Evolutionary conservation across 2,797 vertebrate genomes (phyloP), one percentile per base, ranked within the genome.

Genomic region (Cryptoblepharus egeriae): DNA sequence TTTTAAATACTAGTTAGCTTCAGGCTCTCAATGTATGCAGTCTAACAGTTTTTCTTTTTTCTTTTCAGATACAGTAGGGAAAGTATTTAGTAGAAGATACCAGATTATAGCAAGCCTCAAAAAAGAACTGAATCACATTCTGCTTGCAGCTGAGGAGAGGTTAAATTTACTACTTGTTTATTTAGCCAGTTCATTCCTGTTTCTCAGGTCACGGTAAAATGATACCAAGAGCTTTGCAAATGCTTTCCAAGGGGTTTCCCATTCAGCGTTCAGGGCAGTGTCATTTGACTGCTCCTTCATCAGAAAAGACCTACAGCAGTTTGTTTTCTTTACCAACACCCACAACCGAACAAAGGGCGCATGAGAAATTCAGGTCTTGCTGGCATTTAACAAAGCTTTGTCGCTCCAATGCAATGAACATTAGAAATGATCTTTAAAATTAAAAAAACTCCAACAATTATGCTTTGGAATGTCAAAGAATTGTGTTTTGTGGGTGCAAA

Each of bases 241-340:
- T 87, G 87, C 93, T 95, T 93, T 95, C 95, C 92, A 93, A 87
- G 90, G 92, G 80, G 75, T 90, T 95, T 95, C 89, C 85, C 73
- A 87, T 92, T 84, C 80, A 91, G 90, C 88, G 75, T 86, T 81
- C 89, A 90, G 77, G 83, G 89, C 81, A 91, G 93, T 92, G 92
- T 89, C 91, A 92, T 96, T 94, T 90, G 92, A 92, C 93, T 95
- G 94, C 91, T 96, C 94, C 95, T 93, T 89, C 87, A 92, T 95
- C 93, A 95, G 93, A 95, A 93, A 89, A 95, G 97, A 97, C 97
- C 97, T 97, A 97, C 97, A 97, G 96, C 97, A 95, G 93, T 96
- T 91, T 97, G 97, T 98, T 98, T 98, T 96, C 95, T 84, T 96
- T 96, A 93, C 95, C 89, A 90, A 93, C 93, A 91, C 83, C 91